These are phyloP conservation scores for Brachionus koreanus DNA, from an alignment of 1,140 invertebrate genomes.

Conservation along the genomic window DNA sequence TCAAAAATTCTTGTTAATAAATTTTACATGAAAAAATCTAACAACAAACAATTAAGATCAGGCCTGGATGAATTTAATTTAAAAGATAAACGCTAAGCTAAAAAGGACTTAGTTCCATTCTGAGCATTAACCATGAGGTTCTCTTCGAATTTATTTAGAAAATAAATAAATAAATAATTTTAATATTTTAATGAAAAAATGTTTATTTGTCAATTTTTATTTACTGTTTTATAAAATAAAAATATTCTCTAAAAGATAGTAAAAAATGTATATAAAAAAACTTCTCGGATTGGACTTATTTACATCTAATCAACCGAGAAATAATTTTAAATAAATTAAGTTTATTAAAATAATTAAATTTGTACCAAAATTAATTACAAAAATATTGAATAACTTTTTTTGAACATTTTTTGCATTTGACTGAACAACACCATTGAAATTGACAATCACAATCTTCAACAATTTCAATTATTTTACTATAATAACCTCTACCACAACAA, in stretches of 20 bases:
- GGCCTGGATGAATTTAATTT: too few species aligned
- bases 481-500: slow-evolving; percentile 85
- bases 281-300: not conserved
- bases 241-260: not conserved
- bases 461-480: slow-evolving; percentile 68
- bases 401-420: slow-evolving; percentile 78
- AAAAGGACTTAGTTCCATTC: too few species aligned
- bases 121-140: too few species aligned
- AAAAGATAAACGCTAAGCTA: too few species aligned
- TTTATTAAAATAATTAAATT: not conserved
- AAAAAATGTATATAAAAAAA: not conserved
- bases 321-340: not conserved
- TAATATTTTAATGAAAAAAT: not conserved
- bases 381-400: slow-evolving; percentile 75
- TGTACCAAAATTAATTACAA: slow-evolving; percentile 67
- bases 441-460: slow-evolving; percentile 85
- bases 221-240: not conserved
- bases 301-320: not conserved
- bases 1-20: too few species aligned
- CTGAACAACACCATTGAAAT: slow-evolving; percentile 87
- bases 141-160: too few species aligned
- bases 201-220: too few species aligned
- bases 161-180: too few species aligned
- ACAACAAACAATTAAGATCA: too few species aligned
- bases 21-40: too few species aligned